Conservation (phyloP, 2,888 invertebrate species). For the Spisula subtruncata region DNA sequence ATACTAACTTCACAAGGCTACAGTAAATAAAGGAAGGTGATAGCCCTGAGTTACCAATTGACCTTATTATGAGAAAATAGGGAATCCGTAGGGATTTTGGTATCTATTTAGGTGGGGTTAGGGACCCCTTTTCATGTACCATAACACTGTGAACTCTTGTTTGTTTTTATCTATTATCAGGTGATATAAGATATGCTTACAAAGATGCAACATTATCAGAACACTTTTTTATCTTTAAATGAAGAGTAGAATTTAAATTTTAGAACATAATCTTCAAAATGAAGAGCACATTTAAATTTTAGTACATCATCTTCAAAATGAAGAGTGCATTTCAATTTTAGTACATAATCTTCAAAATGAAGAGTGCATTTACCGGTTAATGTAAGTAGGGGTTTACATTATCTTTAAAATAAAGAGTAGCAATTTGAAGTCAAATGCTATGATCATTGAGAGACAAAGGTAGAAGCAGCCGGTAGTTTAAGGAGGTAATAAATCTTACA, state of each 20-base stretch:
- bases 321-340: background rate
- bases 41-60: background rate
- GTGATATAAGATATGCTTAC: background rate
- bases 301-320: too few relatives aligned
- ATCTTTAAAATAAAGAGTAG: background rate
- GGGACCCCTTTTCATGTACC: slow-evolving; percentile 15
- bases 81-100: background rate
- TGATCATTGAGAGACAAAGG: slow-evolving; percentile 6
- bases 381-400: too few relatives aligned
- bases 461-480: background rate
- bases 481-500: slow-evolving; percentile 6
- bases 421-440: background rate
- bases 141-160: background rate
- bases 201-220: background rate
- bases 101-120: slow-evolving; percentile 27
- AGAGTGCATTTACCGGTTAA: too few relatives aligned
- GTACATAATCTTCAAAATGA: too few relatives aligned
- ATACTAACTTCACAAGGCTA: slow-evolving; percentile 12
- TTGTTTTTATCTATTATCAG: slow-evolving; percentile 9
- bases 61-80: slow-evolving; percentile 1
- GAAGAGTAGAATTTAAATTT: slow-evolving; percentile 4
- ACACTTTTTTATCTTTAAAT: slow-evolving; percentile 16
- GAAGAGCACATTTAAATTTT: too few relatives aligned
- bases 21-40: slow-evolving; percentile 11
- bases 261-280: too few relatives aligned